Evolutionary conservation across 2,113 vertebrate species (phyloP).

Genomic region (Hipposideros armiger): DNA sequence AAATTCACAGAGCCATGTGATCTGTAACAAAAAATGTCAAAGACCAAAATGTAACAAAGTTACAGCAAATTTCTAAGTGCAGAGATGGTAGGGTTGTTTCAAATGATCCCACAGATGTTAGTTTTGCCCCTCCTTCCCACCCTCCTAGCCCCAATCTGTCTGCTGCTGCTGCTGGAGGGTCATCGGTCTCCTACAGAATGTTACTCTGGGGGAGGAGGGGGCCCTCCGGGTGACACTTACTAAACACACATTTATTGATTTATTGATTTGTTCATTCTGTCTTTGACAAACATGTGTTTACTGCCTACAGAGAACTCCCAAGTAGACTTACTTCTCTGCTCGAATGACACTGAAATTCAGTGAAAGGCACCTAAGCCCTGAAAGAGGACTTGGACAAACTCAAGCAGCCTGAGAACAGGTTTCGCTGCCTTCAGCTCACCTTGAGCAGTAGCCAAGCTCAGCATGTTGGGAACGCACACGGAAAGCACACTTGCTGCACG

Average conservation of each 20-base stretch:
- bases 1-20: background rate
- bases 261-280: conserved; percentile 39
- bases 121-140: background rate
- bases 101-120: background rate
- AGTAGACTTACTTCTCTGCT: background rate
- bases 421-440: conserved; percentile 73
- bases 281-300: conserved; percentile 66
- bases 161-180: background rate
- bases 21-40: background rate
- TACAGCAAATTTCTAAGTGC: background rate
- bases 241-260: conserved; percentile 10
- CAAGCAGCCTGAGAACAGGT: conserved; percentile 43
- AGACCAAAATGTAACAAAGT: background rate
- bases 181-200: background rate
- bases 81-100: background rate
- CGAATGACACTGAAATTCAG: background rate
- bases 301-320: conserved; percentile 34
- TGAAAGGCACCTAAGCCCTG: background rate
- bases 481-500: background rate
- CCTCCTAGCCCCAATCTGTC: background rate
- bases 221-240: background rate
- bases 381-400: conserved; percentile 3
- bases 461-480: background rate
- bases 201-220: background rate
- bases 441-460: conserved; percentile 59